A percentile compares a stretch with the other conserved stretches of the same genome.
These are phyloP conservation scores for Altica lythri DNA, from an alignment of 2,888 invertebrate species.

Conservation along the genomic window DNA sequence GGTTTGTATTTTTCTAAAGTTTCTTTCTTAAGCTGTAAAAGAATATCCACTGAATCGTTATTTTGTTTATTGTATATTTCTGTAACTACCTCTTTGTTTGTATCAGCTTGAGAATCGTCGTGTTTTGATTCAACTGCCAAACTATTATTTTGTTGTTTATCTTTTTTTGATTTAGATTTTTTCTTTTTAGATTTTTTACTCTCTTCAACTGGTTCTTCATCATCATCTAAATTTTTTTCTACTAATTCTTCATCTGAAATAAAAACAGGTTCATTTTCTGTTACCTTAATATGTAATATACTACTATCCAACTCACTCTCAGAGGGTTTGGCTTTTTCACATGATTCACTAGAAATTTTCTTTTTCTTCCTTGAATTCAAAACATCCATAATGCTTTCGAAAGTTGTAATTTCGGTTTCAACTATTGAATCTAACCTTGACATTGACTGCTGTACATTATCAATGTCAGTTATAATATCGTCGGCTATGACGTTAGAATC, in stretches of 20 bases:
- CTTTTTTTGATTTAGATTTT: slow-evolving; percentile 6
- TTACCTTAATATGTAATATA: slow-evolving; percentile 13
- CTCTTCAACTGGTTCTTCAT: slow-evolving; percentile 3
- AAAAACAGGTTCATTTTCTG: slow-evolving; percentile 26
- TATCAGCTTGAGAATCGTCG: background rate
- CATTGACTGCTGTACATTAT: slow-evolving; percentile 42
- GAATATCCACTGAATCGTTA: slow-evolving; percentile 24
- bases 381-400: slow-evolving; percentile 54
- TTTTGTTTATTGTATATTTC: background rate
- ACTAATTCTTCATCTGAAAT: slow-evolving; percentile 37
- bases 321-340: slow-evolving; percentile 4
- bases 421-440: slow-evolving; percentile 52
- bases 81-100: background rate
- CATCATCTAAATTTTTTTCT: slow-evolving; percentile 25
- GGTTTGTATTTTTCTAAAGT: slow-evolving; percentile 40
- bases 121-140: background rate
- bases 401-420: slow-evolving; percentile 54
- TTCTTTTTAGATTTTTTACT: slow-evolving; percentile 15
- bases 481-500: slow-evolving; percentile 34
- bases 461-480: slow-evolving; percentile 34
- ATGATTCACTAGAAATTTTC: slow-evolving; percentile 15
- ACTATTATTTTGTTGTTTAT: background rate
- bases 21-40: slow-evolving; percentile 38
- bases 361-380: slow-evolving; percentile 38
- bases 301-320: slow-evolving; percentile 18